Evolutionary conservation across 2,797 vertebrate species (phyloP).

Genomic region (Siniperca obscura): DNA sequence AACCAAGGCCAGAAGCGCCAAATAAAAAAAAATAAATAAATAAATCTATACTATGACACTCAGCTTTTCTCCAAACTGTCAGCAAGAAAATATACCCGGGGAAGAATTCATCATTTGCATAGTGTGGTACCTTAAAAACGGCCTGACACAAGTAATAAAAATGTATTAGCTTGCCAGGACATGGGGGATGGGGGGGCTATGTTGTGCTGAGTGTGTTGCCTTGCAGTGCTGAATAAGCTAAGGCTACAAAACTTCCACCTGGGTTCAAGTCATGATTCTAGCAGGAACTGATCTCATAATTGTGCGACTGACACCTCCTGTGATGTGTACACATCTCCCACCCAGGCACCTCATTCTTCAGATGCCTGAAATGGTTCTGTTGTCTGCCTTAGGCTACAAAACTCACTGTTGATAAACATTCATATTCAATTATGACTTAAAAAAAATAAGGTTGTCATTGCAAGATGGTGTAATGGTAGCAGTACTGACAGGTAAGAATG

Average conservation of each 20-base stretch:
- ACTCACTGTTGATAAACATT: conserved; percentile 45
- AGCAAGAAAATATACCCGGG: conserved; percentile 80
- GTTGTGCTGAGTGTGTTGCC: conserved; percentile 80
- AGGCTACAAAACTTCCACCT: conserved; percentile 69
- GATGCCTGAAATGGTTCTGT: conserved; percentile 38
- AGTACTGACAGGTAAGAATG: conserved; percentile 35
- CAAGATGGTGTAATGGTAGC: conserved; percentile 29
- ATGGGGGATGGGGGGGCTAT: conserved; percentile 50
- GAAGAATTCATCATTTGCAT: conserved; percentile 83
- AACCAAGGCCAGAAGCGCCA: conserved; percentile 53
- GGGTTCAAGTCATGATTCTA: conserved; percentile 72
- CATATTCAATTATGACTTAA: conserved; percentile 45
- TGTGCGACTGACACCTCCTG: conserved; percentile 66
- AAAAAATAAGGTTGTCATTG: conserved; percentile 42
- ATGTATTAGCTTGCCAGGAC: conserved; percentile 80
- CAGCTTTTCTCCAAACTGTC: conserved; percentile 80
- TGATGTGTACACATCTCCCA: conserved; percentile 48
- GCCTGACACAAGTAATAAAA: conserved; percentile 85
- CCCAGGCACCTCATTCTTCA: conserved; percentile 21
- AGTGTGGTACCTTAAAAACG: conserved; percentile 76
- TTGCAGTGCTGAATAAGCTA: conserved; percentile 79
- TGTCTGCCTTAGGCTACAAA: conserved; percentile 48
- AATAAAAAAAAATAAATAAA: conserved; percentile 31
- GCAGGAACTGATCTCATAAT: conserved; percentile 73
- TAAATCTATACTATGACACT: conserved; percentile 79